Percentiles rank a stretch among this genome's conserved stretches.
These are phyloP conservation scores for Globodera ellingtonae DNA, from an alignment of 1,140 invertebrate species.

Conservation along the genomic window DNA sequence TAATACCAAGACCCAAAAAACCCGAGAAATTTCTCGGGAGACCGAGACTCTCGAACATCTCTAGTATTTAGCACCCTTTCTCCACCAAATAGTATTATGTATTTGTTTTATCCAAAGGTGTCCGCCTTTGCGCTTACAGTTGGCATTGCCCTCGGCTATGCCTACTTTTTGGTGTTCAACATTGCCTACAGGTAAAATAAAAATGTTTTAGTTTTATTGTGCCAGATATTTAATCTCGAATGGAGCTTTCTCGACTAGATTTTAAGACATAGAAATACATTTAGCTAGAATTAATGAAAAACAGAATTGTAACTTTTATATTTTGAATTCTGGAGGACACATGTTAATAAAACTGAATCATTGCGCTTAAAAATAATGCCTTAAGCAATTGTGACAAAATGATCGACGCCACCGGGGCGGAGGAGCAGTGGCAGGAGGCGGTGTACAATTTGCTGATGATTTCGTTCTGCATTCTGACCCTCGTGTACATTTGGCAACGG, in stretches of 20 bases:
- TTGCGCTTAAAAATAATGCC: background rate
- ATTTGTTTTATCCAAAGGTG: conserved; percentile 9
- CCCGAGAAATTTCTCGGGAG: too few species aligned
- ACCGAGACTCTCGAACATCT: too few species aligned
- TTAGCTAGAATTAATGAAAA: too few species aligned
- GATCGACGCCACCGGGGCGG: conserved; percentile 55
- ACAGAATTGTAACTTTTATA: too few species aligned
- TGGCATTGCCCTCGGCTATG: conserved; percentile 60
- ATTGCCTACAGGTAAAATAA: conserved; percentile 45
- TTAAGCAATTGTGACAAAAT: conserved; percentile 61
- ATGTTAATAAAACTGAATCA: too few species aligned
- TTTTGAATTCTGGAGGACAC: too few species aligned
- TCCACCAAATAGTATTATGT: background rate
- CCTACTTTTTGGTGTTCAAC: conserved; percentile 64
- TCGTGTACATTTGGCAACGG: conserved; percentile 60
- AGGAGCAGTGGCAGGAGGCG: conserved; percentile 57
- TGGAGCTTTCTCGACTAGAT: too few species aligned
- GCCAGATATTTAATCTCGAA: too few species aligned
- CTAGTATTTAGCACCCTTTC: too few species aligned
- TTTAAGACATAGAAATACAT: too few species aligned
- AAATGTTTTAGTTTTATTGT: background rate
- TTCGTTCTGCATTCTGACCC: conserved; percentile 52
- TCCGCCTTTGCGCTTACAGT: conserved; percentile 59
- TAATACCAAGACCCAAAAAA: too few species aligned
- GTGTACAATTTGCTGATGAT: conserved; percentile 61